phyloP scores from a whole-genome alignment of 1,140 invertebrate species.

The Bombus huntii region DNA sequence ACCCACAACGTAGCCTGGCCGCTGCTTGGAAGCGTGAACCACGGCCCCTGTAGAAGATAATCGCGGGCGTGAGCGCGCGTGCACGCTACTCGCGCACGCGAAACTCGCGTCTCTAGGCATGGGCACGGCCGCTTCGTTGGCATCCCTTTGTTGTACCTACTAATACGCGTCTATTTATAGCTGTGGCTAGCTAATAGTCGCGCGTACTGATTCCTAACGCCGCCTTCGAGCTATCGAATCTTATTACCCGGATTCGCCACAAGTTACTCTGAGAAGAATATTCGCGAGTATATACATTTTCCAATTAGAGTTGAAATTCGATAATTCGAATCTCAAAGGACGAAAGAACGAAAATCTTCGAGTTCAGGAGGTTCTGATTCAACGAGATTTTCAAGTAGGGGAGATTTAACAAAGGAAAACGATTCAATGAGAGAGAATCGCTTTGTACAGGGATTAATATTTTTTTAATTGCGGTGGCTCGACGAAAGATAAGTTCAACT shows the following conservation, averaged over 20 bases:
- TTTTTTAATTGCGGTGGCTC: not conserved
- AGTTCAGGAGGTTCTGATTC: too few species aligned
- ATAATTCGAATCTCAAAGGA: too few species aligned
- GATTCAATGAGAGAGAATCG: too few species aligned
- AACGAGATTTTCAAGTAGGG: too few species aligned
- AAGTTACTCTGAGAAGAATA: too few species aligned
- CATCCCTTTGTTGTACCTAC: conserved; percentile 74
- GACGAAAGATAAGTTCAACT: too few species aligned
- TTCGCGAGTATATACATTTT: too few species aligned
- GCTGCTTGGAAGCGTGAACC: conserved; percentile 62
- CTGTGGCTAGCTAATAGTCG: conserved; percentile 24
- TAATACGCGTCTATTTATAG: conserved; percentile 70
- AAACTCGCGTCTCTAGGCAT: conserved; percentile 56
- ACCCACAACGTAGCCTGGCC: conserved; percentile 48
- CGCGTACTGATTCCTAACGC: conserved; percentile 31
- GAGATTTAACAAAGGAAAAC: too few species aligned
- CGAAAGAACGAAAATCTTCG: too few species aligned
- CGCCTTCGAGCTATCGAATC: conserved; percentile 19
- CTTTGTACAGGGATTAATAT: not conserved
- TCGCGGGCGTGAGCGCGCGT: conserved; percentile 66
- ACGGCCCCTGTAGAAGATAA: conserved; percentile 58
- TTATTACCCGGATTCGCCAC: not conserved
- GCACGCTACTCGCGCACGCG: conserved; percentile 49
- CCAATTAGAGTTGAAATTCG: too few species aligned
- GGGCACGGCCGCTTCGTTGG: conserved; percentile 68